Conservation (phyloP, 2,113 vertebrate species). For the Protobothrops flavoviridis region DNA sequence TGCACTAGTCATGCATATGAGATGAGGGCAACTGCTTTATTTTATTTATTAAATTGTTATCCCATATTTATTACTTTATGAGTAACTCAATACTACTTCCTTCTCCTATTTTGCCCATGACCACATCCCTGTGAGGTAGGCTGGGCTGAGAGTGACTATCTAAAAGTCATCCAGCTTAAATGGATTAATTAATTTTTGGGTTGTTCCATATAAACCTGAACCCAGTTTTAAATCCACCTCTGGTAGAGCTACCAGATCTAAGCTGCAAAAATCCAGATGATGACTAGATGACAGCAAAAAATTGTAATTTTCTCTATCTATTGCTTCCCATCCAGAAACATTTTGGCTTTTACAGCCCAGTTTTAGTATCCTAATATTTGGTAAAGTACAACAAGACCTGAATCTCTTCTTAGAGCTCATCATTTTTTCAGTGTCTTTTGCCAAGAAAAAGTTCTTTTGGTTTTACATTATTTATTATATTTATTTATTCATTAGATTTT, state of each 20-base stretch:
- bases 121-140: no score
- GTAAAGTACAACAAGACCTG: no score
- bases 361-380: not conserved
- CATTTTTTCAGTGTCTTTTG: not conserved
- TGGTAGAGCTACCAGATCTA: not conserved
- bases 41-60: no score
- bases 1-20: no score
- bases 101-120: no score
- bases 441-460: not conserved
- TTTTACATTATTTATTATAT: not conserved
- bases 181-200: not conserved
- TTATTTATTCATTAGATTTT: not conserved
- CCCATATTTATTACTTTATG: no score
- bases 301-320: not conserved
- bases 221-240: not conserved
- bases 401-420: not conserved
- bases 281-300: not conserved
- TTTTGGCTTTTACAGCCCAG: not conserved
- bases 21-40: no score
- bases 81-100: no score
- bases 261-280: not conserved
- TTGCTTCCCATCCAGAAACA: not conserved
- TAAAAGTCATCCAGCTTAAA: not conserved
- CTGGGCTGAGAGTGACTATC: no score
- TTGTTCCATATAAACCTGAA: not conserved